Base-by-base conservation (phyloP, 2,113 vertebrate genomes). In the Columbina picui region DNA sequence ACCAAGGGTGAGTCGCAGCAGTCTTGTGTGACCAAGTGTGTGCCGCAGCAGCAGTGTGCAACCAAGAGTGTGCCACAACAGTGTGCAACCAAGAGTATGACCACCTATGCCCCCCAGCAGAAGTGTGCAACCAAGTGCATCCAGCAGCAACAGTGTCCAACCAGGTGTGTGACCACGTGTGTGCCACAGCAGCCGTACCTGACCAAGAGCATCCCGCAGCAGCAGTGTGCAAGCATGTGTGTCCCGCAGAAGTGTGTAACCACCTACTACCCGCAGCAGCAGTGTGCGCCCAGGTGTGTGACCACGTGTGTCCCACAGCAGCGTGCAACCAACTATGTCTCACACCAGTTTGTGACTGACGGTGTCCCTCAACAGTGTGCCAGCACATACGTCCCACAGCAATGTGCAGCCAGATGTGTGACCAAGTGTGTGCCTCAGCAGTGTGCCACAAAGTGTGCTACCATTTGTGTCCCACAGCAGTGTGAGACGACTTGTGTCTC, bases 251-350 rank as follows among this genome's bases (percentile, higher is more conserved):
- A 55, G 10, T 10, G 39, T 45, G 75, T 1, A 2, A 89, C 60
- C 21, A 56, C 18, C 1, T 19, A 70, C 10, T 50, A 38, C 5
- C 16, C 36, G 0, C 36, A 74, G 22, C 26, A 52, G 50, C 50
- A 29, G 1, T n/a, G 61, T 41, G 30, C 1, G 0, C 76, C 61
- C 9, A 23, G 39, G 3, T 2, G 45, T 18, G 38, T 18, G 8
- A 68, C 30, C 43, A 47, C 22, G 2, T 68, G 43, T 26, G 23
- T 76, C 4, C 25, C 47, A 0, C 78, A 81, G 34, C 36, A 12
- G 1, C 18, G 63, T 25, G 76, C 5, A 8, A 69, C 69, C 16
- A 5, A 16, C 1, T 6, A 52, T 22, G 39, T 63, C 3, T 43
- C 20, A 3, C 59, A 71, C n/a, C 60, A 65, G 29, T 70, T 47